Percentiles rank a stretch among this genome's conserved stretches.
Evolutionary conservation across 2,888 invertebrate species (phyloP).

Genomic region (Chymomyza procnemis): DNA sequence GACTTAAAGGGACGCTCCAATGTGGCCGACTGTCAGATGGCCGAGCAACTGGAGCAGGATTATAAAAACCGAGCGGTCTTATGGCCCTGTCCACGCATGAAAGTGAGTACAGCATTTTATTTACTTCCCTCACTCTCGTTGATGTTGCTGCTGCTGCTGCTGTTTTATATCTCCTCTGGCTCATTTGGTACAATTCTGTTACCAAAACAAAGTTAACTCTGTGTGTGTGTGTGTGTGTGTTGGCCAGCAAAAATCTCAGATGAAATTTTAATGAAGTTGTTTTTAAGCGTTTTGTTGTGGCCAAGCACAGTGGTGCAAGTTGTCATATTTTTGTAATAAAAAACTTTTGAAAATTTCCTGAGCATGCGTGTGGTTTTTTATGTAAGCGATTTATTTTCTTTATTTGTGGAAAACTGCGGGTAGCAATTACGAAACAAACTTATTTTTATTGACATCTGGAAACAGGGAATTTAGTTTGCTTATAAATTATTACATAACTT

Average conservation of each 20-base stretch:
- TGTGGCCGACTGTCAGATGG: constrained; percentile 75
- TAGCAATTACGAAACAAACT: too few relatives aligned
- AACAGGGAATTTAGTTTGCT: too few relatives aligned
- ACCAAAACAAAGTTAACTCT: neutral
- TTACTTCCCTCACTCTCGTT: neutral
- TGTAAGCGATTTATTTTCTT: too few relatives aligned
- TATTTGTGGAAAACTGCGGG: too few relatives aligned
- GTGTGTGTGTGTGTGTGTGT: too few relatives aligned
- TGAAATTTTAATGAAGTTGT: constrained; percentile 15
- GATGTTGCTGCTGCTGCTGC: too few relatives aligned
- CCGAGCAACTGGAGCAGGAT: constrained; percentile 74
- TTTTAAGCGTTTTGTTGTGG: neutral
- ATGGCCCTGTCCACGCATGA: constrained; percentile 78
- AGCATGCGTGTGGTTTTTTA: too few relatives aligned
- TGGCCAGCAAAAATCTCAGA: constrained; percentile 1
- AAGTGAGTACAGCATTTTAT: constrained; percentile 68
- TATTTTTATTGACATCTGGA: too few relatives aligned
- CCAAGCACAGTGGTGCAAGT: too few relatives aligned
- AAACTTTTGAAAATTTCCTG: too few relatives aligned
- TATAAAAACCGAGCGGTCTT: constrained; percentile 77
- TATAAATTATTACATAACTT: too few relatives aligned
- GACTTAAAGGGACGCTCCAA: constrained; percentile 32
- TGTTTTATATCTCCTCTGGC: neutral
- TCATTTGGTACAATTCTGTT: neutral
- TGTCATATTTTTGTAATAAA: too few relatives aligned